Evolutionary conservation across 2,888 invertebrate species (phyloP), one percentile per base, ranked within the genome.

Genomic region (Ashinkailepas kermadecensis): DNA sequence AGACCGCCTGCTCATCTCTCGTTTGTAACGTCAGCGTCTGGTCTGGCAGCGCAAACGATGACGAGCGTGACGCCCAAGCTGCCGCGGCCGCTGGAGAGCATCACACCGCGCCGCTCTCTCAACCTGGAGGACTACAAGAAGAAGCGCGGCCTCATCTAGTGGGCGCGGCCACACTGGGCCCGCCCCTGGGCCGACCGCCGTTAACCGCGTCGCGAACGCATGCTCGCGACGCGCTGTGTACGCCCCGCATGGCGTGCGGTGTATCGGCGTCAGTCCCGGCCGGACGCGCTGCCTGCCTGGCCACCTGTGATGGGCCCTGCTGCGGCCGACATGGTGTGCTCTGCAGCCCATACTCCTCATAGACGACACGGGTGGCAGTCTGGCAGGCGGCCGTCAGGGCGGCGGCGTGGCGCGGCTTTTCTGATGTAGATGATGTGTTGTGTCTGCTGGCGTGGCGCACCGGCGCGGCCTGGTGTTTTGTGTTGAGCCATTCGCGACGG

Each of bases 51-150:
- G 2, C 79, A 79, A 23, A 58, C 79, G 15, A 91, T 91, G 85
- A 90, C 92, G 65, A 91, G 91, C 85, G 91, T 93, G 54, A 91
- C 93, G 84, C 92, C 94, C 2, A 74, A 74, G 74, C 54, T 74
- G 74, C 56, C 74, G 10, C 74, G 74, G 9, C 74, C 54, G 21
- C 21, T 74, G 56, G 74, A 74, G 21, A 74, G 54, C 74, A 56
- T 74, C 74, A 56, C 93, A 0, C 95, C 96, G 11, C 92, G 93
- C 85, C 89, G 96, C 82, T 95, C 95, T 0, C 89, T 96, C 79
- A 96, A 96, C 87, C 89, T 96, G 84, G 95, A 96, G 86, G 96
- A 96, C 87, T 96, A 96, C 88, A 96, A 96, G 89, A 95, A 95
- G 88, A 93, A 95, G 86, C 92, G 95, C 85, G 96, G 96, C 81